phyloP scores from a whole-genome alignment of 2,888 invertebrate species.

The Tortrix viridana region DNA sequence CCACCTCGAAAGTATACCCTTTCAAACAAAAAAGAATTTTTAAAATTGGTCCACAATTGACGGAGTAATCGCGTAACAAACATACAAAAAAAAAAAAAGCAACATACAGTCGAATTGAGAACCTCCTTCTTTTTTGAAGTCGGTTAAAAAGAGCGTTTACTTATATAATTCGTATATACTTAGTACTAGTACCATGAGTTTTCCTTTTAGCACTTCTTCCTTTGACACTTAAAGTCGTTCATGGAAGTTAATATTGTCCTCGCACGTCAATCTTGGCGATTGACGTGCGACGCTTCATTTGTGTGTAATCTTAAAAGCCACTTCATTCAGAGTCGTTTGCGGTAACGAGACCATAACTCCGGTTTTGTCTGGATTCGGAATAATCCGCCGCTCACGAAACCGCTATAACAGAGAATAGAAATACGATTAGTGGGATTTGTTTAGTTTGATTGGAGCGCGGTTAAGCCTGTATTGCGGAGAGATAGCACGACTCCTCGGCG shows the following conservation, averaged over 20 bases:
- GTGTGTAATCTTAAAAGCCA: constrained; percentile 41
- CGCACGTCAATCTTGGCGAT: constrained; percentile 12
- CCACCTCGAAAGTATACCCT: too few species aligned
- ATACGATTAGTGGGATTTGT: constrained; percentile 80
- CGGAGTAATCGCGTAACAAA: too few species aligned
- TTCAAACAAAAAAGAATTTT: too few species aligned
- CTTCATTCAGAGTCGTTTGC: constrained; percentile 66
- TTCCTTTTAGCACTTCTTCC: too few species aligned
- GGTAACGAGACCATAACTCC: constrained; percentile 78
- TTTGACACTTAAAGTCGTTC: neutral
- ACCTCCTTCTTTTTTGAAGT: too few species aligned
- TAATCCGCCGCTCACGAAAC: constrained; percentile 76
- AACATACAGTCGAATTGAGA: too few species aligned
- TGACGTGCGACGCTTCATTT: constrained; percentile 14
- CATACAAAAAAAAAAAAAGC: too few species aligned
- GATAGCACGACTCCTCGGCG: constrained; percentile 82
- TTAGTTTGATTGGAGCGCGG: constrained; percentile 80
- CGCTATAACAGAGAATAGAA: constrained; percentile 76
- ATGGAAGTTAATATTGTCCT: neutral
- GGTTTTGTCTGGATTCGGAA: constrained; percentile 68
- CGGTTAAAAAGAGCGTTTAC: too few species aligned
- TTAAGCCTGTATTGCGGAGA: constrained; percentile 77
- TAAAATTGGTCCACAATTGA: too few species aligned
- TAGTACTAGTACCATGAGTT: too few species aligned
- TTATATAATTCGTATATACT: too few species aligned